These are phyloP conservation scores for Neelides sp. DNA, from an alignment of 1,140 invertebrate species.

Conservation along the genomic window DNA sequence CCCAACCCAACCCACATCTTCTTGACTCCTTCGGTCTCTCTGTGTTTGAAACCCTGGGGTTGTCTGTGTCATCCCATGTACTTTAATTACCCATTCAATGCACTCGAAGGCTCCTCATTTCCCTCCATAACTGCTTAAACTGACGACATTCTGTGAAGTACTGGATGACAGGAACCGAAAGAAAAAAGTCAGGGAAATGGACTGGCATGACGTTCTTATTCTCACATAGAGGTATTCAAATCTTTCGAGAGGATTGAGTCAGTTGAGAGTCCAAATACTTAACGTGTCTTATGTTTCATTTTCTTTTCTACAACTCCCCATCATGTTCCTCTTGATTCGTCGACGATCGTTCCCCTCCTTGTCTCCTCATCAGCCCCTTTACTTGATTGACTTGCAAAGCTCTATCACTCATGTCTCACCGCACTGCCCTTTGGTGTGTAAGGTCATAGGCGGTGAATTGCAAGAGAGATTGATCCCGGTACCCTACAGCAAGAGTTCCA, in stretches of 20 bases:
- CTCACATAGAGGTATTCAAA: background rate
- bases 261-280: too few relatives aligned
- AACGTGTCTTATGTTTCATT: too few relatives aligned
- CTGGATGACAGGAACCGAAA: too few relatives aligned
- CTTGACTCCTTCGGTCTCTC: too few relatives aligned
- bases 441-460: constrained; percentile 98
- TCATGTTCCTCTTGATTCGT: background rate
- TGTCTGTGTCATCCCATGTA: too few relatives aligned
- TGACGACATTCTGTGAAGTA: too few relatives aligned
- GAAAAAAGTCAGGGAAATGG: too few relatives aligned
- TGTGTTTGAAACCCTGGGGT: too few relatives aligned
- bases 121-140: too few relatives aligned
- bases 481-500: constrained; percentile 98
- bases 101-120: too few relatives aligned
- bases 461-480: constrained; percentile 98
- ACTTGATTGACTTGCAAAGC: constrained; percentile 16
- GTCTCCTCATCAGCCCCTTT: background rate
- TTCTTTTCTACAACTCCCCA: background rate
- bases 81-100: too few relatives aligned
- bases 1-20: too few relatives aligned
- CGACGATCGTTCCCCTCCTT: background rate
- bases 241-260: background rate
- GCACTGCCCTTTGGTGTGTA: constrained; percentile 63
- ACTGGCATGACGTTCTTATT: constrained; percentile 19
- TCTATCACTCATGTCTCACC: constrained; percentile 29